A percentile compares a stretch with the other conserved stretches of the same genome.
These are phyloP conservation scores for Dryobates pubescens DNA, from an alignment of 2,797 vertebrate genomes.

Conservation along the genomic window DNA sequence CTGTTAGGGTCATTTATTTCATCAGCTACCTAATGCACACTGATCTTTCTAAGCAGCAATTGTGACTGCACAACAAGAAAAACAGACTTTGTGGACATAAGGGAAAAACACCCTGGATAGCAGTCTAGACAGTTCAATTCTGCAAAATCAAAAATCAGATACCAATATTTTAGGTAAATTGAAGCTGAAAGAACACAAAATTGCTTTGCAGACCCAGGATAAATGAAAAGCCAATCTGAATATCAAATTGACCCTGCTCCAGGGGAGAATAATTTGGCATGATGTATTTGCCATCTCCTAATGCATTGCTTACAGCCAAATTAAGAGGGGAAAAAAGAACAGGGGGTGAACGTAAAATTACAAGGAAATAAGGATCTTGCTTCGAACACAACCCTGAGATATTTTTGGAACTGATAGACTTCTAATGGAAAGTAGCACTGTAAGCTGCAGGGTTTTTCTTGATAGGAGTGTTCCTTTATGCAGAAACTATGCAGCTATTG, in stretches of 20 bases:
- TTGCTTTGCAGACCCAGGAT: slow-evolving; percentile 25
- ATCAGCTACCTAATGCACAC: neutral
- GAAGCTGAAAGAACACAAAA: slow-evolving; percentile 59
- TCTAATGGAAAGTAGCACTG: neutral
- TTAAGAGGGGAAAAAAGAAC: slow-evolving; percentile 2
- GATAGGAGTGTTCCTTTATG: neutral
- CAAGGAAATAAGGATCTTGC: neutral
- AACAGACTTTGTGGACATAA: neutral
- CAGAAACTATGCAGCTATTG: slow-evolving; percentile 30
- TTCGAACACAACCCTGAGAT: neutral
- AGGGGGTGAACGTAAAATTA: neutral
- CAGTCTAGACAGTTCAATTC: slow-evolving; percentile 16
- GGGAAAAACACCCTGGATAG: slow-evolving; percentile 3
- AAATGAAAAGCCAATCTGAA: slow-evolving; percentile 62
- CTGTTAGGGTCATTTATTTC: slow-evolving; percentile 27
- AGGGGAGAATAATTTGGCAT: slow-evolving; percentile 51
- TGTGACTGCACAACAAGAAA: slow-evolving; percentile 35
- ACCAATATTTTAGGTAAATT: slow-evolving; percentile 1
- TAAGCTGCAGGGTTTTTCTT: neutral
- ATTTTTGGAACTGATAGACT: neutral
- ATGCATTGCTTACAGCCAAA: slow-evolving; percentile 15
- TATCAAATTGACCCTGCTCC: slow-evolving; percentile 47
- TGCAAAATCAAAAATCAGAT: slow-evolving; percentile 54
- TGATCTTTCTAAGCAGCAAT: slow-evolving; percentile 25
- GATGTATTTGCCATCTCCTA: slow-evolving; percentile 15